Evolutionary conservation across 2,888 invertebrate genomes (phyloP).

Genomic region (Reticulitermes lucifugus): DNA sequence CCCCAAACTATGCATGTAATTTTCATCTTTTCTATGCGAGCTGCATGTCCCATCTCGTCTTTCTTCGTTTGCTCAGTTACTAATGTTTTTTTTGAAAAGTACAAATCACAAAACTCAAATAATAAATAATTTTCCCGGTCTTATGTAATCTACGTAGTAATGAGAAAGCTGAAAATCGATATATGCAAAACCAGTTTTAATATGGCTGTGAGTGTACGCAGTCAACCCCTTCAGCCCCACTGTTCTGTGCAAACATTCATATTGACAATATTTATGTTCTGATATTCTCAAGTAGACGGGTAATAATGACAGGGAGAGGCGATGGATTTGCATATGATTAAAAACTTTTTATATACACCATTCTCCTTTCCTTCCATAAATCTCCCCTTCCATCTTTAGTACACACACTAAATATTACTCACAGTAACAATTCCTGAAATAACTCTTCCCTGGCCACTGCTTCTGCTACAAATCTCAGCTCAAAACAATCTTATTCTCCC

Average conservation of each 20-base stretch:
- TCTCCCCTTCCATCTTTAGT: slow-evolving; percentile 31
- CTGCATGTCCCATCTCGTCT: no score
- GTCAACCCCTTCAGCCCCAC: slow-evolving; percentile 34
- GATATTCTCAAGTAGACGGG: slow-evolving; percentile 43
- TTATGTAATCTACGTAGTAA: no score
- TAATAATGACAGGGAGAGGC: slow-evolving; percentile 38
- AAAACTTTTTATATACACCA: slow-evolving; percentile 34
- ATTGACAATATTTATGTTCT: slow-evolving; percentile 43
- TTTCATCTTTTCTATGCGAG: no score
- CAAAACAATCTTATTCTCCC: slow-evolving; percentile 5
- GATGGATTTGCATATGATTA: slow-evolving; percentile 42
- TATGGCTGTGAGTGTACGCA: slow-evolving; percentile 2
- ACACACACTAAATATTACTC: slow-evolving; percentile 18
- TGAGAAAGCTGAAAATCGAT: no score
- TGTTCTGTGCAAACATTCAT: slow-evolving; percentile 41
- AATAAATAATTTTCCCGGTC: no score
- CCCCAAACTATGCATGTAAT: no score
- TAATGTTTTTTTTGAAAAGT: no score
- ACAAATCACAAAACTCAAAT: no score
- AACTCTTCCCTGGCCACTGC: neutral
- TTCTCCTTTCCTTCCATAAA: slow-evolving; percentile 34
- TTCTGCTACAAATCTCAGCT: neutral
- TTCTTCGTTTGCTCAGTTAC: no score
- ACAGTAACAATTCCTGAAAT: neutral
- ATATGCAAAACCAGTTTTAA: no score